phyloP scores from a whole-genome alignment of 2,797 vertebrate genomes.

The Cuniculus paca region DNA sequence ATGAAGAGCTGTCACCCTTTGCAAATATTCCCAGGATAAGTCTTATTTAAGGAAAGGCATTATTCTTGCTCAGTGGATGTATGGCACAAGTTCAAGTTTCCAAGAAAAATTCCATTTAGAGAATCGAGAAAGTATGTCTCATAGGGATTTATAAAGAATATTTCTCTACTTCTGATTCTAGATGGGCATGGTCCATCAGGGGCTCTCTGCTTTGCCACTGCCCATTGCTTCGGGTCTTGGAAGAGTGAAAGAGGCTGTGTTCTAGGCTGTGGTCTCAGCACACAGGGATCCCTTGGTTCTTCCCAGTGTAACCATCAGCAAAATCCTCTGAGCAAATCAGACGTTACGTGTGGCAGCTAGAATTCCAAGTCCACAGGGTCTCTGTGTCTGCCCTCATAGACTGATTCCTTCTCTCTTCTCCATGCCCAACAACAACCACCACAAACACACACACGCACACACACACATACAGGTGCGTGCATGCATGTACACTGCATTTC shows the following conservation, averaged over 20 bases:
- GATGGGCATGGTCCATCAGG: accelerated
- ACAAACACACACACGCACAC: background rate
- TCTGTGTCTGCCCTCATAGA: background rate
- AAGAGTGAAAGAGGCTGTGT: background rate
- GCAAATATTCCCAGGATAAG: background rate
- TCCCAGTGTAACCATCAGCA: background rate
- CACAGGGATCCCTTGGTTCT: accelerated
- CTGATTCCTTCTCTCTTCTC: background rate
- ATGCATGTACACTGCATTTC: background rate
- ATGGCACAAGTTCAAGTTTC: background rate
- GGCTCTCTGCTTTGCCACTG: background rate
- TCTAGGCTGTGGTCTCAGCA: background rate
- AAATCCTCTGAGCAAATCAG: background rate
- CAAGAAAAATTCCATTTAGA: background rate
- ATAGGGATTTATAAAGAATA: background rate
- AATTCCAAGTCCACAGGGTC: background rate
- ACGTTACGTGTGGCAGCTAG: background rate
- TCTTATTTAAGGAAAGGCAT: background rate
- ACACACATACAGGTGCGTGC: background rate
- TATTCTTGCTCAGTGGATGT: background rate
- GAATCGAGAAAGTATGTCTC: background rate
- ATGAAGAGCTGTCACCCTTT: background rate
- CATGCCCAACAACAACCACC: background rate
- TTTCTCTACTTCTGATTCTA: background rate
- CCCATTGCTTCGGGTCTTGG: background rate